phyloP scores from a whole-genome alignment of 2,888 invertebrate genomes.

The Harpalus rufipes region DNA sequence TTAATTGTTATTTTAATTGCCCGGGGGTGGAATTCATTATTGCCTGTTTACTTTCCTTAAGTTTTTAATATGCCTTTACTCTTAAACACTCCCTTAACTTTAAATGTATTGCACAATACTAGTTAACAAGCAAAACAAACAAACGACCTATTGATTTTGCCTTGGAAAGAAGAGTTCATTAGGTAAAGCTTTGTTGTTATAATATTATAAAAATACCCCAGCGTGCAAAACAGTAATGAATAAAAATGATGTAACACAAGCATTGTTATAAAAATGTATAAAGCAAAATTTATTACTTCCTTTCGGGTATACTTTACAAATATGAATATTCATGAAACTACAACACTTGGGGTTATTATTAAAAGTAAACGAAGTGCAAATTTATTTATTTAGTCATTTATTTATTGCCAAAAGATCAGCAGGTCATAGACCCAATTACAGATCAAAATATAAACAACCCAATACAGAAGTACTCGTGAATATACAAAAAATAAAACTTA shows the following conservation, averaged over 20 bases:
- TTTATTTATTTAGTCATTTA: no score
- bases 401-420: no score
- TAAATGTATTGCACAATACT: neutral
- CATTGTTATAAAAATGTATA: conserved; percentile 38
- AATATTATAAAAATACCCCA: neutral
- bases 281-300: conserved; percentile 29
- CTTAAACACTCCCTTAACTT: neutral
- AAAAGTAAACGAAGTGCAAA: conserved; percentile 1
- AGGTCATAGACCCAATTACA: no score
- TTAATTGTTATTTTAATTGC: conserved; percentile 64
- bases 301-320: conserved; percentile 14
- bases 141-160: conserved; percentile 1
- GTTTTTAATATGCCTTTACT: conserved; percentile 55
- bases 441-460: no score
- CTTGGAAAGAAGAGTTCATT: neutral
- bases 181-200: neutral
- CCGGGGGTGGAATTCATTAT: conserved; percentile 63
- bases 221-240: conserved; percentile 28
- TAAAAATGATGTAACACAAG: conserved; percentile 35
- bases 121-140: conserved; percentile 1
- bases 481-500: no score
- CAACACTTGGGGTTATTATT: conserved; percentile 13
- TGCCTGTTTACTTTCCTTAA: conserved; percentile 60
- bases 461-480: no score
- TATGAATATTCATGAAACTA: conserved; percentile 31